phyloP scores from a whole-genome alignment of 2,888 invertebrate species.

The Xanthia togata region DNA sequence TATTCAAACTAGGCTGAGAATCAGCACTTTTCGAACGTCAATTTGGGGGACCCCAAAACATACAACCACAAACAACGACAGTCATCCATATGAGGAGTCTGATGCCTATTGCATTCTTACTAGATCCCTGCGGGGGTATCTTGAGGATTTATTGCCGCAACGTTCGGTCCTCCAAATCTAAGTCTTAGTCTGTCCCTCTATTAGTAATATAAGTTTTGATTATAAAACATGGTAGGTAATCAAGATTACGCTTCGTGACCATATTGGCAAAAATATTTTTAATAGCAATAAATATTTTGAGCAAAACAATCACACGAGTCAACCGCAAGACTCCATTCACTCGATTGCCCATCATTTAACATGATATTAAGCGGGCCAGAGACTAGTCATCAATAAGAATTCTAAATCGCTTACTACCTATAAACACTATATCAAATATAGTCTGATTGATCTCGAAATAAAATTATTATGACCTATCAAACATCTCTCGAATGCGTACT shows the following conservation, averaged over 20 bases:
- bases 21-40: no score
- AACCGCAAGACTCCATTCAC: conserved; percentile 7
- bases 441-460: conserved; percentile 71
- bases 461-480: conserved; percentile 72
- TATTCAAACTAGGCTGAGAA: no score
- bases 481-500: conserved; percentile 53
- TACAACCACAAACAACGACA: no score
- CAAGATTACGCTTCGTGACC: background rate
- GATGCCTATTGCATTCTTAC: background rate
- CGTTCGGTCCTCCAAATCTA: background rate
- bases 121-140: background rate
- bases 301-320: background rate
- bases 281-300: conserved; percentile 31
- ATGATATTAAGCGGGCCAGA: conserved; percentile 45
- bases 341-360: conserved; percentile 14
- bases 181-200: background rate
- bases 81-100: background rate
- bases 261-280: background rate
- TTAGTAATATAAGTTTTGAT: no score
- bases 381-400: conserved; percentile 68
- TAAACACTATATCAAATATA: conserved; percentile 73
- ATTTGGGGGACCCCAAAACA: no score
- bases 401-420: conserved; percentile 64
- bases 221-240: no score
- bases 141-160: background rate